These are phyloP conservation scores for Tortricodes alternella DNA, from an alignment of 2,888 invertebrate species.

Conservation along the genomic window DNA sequence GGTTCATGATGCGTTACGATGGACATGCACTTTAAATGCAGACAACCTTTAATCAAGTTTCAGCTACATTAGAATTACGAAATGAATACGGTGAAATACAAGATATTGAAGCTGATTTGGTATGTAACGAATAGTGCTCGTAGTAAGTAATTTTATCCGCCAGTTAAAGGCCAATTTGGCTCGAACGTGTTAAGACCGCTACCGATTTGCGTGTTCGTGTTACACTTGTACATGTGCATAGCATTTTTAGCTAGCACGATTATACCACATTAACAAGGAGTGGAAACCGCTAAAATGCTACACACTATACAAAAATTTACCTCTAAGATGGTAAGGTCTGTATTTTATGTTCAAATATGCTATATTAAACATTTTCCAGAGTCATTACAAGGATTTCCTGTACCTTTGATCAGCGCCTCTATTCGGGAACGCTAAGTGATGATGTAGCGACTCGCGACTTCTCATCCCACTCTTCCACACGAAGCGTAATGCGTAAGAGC, in stretches of 20 bases:
- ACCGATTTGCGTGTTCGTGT: conserved; percentile 29
- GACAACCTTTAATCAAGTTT: conserved; percentile 21
- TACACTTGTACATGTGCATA: conserved; percentile 38
- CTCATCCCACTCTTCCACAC: no score
- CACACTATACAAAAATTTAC: no score
- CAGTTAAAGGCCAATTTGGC: conserved; percentile 37
- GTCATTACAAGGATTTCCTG: no score
- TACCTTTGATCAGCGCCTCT: no score
- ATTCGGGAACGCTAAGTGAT: no score
- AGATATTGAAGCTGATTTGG: conserved; percentile 30
- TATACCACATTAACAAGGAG: conserved; percentile 32
- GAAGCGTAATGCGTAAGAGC: no score
- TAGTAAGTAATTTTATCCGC: conserved; percentile 28
- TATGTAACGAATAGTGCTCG: conserved; percentile 22
- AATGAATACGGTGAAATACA: conserved; percentile 27
- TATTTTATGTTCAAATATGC: no score
- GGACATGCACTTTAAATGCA: conserved; percentile 14
- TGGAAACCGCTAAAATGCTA: conserved; percentile 41
- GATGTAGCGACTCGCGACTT: no score
- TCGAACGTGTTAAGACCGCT: conserved; percentile 36
- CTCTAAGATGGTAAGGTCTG: no score
- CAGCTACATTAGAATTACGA: conserved; percentile 29
- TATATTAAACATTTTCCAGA: no score
- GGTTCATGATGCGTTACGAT: conserved; percentile 13
- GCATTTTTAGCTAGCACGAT: conserved; percentile 49